phyloP scores from a whole-genome alignment of 2,888 invertebrate species.

The Mesoligia furuncula region DNA sequence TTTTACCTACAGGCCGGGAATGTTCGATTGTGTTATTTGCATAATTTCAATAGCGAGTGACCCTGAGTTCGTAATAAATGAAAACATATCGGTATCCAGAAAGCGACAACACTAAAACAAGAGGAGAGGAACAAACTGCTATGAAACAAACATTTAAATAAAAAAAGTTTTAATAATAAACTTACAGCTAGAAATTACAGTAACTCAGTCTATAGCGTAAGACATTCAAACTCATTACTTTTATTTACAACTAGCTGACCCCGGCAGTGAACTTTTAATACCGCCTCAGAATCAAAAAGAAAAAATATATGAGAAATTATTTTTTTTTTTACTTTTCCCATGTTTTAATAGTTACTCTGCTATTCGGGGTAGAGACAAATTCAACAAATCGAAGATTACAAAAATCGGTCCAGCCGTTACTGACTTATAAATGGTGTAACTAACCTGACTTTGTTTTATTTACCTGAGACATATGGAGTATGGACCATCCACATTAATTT shows the following conservation, averaged over 20 bases:
- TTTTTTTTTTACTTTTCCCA: not conserved
- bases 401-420: not conserved
- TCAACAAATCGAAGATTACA: too few species aligned
- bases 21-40: not conserved
- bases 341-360: not conserved
- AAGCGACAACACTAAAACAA: not conserved
- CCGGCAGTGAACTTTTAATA: not conserved
- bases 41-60: not conserved
- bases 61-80: not conserved
- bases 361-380: too few species aligned
- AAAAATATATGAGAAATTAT: not conserved
- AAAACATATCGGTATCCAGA: not conserved
- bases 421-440: not conserved
- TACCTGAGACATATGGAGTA: not conserved
- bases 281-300: not conserved
- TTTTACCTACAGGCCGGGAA: not conserved
- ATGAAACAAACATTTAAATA: conserved; percentile 9
- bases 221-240: conserved; percentile 34
- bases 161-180: conserved; percentile 50
- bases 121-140: not conserved
- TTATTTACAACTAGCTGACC: conserved; percentile 36
- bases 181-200: conserved; percentile 51
- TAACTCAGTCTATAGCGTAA: conserved; percentile 52
- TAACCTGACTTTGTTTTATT: not conserved
- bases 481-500: not conserved